Conservation (phyloP, 2,888 invertebrate genomes). For the Watsonalla binaria region DNA sequence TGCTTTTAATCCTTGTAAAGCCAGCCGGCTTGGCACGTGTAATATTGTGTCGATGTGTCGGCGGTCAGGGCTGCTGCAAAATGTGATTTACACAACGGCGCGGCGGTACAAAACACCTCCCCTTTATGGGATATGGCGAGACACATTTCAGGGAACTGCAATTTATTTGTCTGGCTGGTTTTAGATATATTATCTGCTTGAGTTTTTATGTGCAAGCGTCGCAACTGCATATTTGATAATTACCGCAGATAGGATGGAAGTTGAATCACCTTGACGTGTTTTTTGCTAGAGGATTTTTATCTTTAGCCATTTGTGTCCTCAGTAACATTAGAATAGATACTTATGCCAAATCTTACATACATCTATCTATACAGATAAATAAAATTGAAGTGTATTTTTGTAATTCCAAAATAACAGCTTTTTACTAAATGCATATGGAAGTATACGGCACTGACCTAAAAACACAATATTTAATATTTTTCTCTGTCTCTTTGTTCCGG, state of each 20-base stretch:
- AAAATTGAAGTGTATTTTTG: too few relatives aligned
- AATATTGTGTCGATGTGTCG: constrained; percentile 4
- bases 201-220: constrained; percentile 9
- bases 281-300: neutral
- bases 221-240: constrained; percentile 1
- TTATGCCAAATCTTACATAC: neutral
- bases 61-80: constrained; percentile 33
- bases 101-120: constrained; percentile 39
- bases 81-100: constrained; percentile 56
- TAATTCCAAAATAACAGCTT: too few relatives aligned
- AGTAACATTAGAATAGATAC: neutral
- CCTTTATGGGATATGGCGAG: constrained; percentile 34
- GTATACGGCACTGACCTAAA: too few relatives aligned
- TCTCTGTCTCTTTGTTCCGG: too few relatives aligned
- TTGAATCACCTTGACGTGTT: neutral
- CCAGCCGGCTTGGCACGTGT: neutral
- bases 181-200: constrained; percentile 34
- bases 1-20: neutral
- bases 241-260: neutral
- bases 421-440: too few relatives aligned
- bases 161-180: constrained; percentile 63
- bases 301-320: neutral
- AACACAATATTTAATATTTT: too few relatives aligned
- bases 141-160: constrained; percentile 48
- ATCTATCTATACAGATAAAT: too few relatives aligned